Conservation (phyloP, 2,113 vertebrate genomes). For the Dipodomys spectabilis region DNA sequence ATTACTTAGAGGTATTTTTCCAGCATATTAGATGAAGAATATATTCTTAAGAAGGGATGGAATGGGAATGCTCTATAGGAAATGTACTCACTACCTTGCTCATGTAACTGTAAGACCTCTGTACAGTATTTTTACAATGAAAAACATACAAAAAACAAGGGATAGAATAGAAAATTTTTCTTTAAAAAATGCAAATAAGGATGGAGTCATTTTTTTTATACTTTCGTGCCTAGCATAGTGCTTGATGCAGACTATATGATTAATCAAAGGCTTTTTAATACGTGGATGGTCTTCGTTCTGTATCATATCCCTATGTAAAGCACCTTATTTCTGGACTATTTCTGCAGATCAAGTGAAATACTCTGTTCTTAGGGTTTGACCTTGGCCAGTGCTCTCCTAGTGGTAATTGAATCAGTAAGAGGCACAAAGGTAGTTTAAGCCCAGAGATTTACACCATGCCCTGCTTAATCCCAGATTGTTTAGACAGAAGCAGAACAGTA, state of each 20-base stretch:
- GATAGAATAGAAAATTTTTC: not conserved
- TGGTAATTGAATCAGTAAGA: not conserved
- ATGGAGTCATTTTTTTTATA: not conserved
- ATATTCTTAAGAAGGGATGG: not conserved
- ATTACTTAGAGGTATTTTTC: not conserved
- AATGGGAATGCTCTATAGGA: no score
- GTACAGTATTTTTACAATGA: no score
- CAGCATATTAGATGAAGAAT: not conserved
- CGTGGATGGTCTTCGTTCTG: not conserved
- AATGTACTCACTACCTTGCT: no score
- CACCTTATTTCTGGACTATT: no score
- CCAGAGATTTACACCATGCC: no score
- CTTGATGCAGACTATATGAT: not conserved
- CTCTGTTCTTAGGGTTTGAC: not conserved
- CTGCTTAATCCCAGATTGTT: not conserved
- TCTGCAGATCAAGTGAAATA: not conserved
- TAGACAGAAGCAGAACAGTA: not conserved
- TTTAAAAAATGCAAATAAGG: not conserved
- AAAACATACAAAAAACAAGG: no score
- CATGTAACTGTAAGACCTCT: no score
- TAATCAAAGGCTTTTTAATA: not conserved
- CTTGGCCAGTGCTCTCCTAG: not conserved
- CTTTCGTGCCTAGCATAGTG: accelerated
- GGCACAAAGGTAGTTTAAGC: not conserved
- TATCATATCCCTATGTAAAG: not conserved